Evolutionary conservation across 2,113 vertebrate genomes (phyloP).

Genomic region (Amphilophus citrinellus): DNA sequence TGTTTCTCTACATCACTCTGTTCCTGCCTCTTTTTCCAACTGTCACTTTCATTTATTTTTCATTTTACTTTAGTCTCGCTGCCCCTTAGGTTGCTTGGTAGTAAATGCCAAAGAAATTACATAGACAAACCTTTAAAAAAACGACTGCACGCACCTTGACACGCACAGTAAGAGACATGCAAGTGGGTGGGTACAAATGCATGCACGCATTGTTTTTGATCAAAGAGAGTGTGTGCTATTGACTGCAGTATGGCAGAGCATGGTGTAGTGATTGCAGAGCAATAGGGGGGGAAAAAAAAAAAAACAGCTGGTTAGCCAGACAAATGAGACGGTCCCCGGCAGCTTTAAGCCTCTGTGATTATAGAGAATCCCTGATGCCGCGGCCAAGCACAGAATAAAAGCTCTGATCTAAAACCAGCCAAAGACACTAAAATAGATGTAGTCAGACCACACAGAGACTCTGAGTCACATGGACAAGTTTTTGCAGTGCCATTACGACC

Average conservation of each 20-base stretch:
- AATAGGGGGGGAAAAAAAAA: constrained; percentile 38
- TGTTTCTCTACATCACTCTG: not conserved
- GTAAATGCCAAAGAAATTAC: constrained; percentile 54
- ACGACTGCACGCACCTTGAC: not conserved
- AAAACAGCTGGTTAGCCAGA: constrained; percentile 51
- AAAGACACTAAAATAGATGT: not conserved
- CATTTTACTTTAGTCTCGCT: constrained; percentile 20
- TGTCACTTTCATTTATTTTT: constrained; percentile 23
- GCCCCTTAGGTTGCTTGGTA: constrained; percentile 32
- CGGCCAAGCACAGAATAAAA: constrained; percentile 8
- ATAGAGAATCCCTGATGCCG: constrained; percentile 44
- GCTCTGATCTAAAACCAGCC: constrained; percentile 12
- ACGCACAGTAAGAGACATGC: constrained; percentile 9
- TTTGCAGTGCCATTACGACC: not conserved
- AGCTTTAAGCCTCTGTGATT: constrained; percentile 58
- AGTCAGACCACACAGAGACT: not conserved
- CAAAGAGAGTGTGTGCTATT: constrained; percentile 22
- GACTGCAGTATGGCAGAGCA: constrained; percentile 41
- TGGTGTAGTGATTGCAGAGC: constrained; percentile 26
- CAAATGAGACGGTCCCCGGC: constrained; percentile 56
- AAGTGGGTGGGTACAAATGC: not conserved
- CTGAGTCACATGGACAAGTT: not conserved
- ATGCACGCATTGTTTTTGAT: not conserved
- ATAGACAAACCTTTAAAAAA: constrained; percentile 8
- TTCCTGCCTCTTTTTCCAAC: constrained; percentile 8